phyloP scores from a whole-genome alignment of 2,888 invertebrate genomes.

The Epistrophe eligans region DNA sequence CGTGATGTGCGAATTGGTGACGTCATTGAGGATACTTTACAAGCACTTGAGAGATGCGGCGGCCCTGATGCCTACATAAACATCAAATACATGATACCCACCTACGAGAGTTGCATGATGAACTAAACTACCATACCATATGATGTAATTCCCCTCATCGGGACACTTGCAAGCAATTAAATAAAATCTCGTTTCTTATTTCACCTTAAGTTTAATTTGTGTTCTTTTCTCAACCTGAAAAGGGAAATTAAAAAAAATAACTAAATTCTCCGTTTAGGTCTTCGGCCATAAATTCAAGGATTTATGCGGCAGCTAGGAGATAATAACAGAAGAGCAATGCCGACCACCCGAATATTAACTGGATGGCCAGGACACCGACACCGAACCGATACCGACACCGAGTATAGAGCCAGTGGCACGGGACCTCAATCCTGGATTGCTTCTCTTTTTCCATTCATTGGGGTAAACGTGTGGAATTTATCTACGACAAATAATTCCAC shows the following conservation, averaged over 20 bases:
- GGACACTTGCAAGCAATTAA: conserved; percentile 35
- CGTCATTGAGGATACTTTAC: conserved; percentile 95
- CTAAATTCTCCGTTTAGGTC: conserved; percentile 51
- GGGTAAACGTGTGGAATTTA: conserved; percentile 62
- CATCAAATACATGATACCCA: conserved; percentile 99
- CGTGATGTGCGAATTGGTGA: conserved; percentile 94
- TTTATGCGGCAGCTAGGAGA: conserved; percentile 66
- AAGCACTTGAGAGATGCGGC: conserved; percentile 94
- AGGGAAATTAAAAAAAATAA: conserved; percentile 73
- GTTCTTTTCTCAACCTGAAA: conserved; percentile 19
- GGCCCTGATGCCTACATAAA: conserved; percentile 98
- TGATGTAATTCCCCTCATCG: not conserved
- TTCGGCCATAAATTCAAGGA: conserved; percentile 70
- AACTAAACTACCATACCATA: conserved; percentile 35
- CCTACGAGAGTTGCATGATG: conserved; percentile 93
- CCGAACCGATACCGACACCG: not conserved
- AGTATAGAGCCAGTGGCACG: not conserved
- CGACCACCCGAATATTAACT: conserved; percentile 59
- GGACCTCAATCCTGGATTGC: conserved; percentile 21
- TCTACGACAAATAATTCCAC: conserved; percentile 73
- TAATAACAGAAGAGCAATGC: conserved; percentile 61
- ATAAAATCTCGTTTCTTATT: conserved; percentile 39
- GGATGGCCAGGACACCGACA: not conserved
- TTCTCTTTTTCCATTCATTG: conserved; percentile 47
- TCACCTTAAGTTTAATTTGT: conserved; percentile 12